Base-by-base conservation (phyloP, 2,797 vertebrate genomes). In the Salarias fasciatus region DNA sequence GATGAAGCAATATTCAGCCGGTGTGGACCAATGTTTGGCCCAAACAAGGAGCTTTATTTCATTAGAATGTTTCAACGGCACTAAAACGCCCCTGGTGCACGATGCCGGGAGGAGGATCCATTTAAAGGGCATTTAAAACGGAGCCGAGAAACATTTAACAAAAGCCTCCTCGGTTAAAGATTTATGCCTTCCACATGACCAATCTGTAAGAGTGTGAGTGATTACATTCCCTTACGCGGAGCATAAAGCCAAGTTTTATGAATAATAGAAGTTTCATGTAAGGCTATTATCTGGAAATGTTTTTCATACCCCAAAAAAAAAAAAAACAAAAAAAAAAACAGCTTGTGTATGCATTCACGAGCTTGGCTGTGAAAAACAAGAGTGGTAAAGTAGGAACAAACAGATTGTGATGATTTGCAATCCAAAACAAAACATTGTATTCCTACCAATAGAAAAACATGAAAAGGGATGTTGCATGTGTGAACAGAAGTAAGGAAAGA, bases 1-100 rank as follows among this genome's bases (percentile, higher is more conserved):
- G 77, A 82, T 83, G 67, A 63, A 71, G 66, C 63, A 60, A 70
- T 82, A 63, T 64, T 64, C 3, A 62, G 61, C 65, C 63, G 56
- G 33, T 38, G 9, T 60, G 49, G 40, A 68, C 37, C 57, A 18
- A 46, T 68, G 72, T 71, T 80, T 73, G 60, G 28, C 48, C 51
- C 56, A 79, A 77, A 76, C 41, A 51, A 36, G n/a, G 29, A 52
- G 54, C 52, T 52, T 81, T 74, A 75, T 85, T 79, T 83, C 60
- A 82, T 79, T 80, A 67, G 48, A 64, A 64, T 61, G 59, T 75
- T 62, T 58, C 53, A 77, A 24, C 30, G 9, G 47, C 48, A 35
- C 40, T 67, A 46, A 70, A 82, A 66, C 37, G 65, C 62, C 70
- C 47, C 62, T 18, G 62, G 73, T 79, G 61, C 36, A 68, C 61